These are phyloP conservation scores for Olivierus martensii DNA, from an alignment of 1,140 invertebrate species.

Conservation along the genomic window DNA sequence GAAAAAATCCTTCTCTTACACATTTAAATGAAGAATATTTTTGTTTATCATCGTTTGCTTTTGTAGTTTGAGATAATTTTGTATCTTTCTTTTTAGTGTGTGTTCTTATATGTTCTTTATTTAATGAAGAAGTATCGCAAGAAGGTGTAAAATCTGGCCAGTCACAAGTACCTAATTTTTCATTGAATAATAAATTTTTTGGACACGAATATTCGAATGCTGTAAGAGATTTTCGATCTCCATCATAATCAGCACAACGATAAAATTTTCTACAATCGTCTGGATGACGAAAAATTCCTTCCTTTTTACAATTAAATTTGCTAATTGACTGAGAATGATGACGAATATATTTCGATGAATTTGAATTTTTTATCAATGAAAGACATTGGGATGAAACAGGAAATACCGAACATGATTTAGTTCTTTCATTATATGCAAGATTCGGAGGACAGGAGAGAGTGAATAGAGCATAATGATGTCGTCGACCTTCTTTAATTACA, in stretches of 20 bases:
- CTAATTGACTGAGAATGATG: no score
- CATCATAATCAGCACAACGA: slow-evolving; percentile 33
- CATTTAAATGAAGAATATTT: slow-evolving; percentile 3
- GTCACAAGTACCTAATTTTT: slow-evolving; percentile 22
- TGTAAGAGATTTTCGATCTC: slow-evolving; percentile 36
- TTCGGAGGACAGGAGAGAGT: slow-evolving; percentile 39
- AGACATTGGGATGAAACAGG: no score
- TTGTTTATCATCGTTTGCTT: background rate
- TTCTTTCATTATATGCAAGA: slow-evolving; percentile 28
- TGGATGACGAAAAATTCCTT: slow-evolving; percentile 20
- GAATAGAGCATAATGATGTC: slow-evolving; percentile 4
- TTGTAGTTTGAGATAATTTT: no score
- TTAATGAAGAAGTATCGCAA: slow-evolving; percentile 28
- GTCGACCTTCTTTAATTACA: slow-evolving; percentile 1
- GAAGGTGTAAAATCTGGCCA: slow-evolving; percentile 44
- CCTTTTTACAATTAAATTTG: slow-evolving; percentile 4
- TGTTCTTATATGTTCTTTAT: no score
- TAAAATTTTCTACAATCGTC: slow-evolving; percentile 22
- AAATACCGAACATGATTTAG: no score
- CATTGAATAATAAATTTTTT: slow-evolving; percentile 29
- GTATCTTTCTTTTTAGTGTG: no score
- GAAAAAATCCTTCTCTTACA: slow-evolving; percentile 12
- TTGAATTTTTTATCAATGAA: no score
- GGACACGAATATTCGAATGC: slow-evolving; percentile 31
- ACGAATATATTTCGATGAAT: no score